Evolutionary conservation across 2,797 vertebrate genomes (phyloP).

Genomic region (Pelobates cultripes): DNA sequence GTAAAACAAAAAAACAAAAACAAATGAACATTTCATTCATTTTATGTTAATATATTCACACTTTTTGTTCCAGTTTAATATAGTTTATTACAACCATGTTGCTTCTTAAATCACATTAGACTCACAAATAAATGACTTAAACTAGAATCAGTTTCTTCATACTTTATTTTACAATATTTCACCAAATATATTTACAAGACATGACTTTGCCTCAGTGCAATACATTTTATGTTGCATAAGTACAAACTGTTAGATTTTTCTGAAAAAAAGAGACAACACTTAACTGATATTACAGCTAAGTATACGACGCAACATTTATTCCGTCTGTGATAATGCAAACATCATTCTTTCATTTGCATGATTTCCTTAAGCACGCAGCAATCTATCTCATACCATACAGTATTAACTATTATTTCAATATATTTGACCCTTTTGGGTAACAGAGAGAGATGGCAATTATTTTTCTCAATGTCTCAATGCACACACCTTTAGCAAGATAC

Average conservation of each 20-base stretch:
- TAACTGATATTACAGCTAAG: slow-evolving; percentile 79
- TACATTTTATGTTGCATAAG: slow-evolving; percentile 98
- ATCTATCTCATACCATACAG: slow-evolving; percentile 67
- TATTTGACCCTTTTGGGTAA: not conserved
- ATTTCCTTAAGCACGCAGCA: slow-evolving; percentile 67
- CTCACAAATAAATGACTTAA: not conserved
- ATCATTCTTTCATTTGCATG: slow-evolving; percentile 74
- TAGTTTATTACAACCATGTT: not conserved
- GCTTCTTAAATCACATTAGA: not conserved
- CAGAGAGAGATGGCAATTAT: not conserved
- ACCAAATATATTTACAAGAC: slow-evolving; percentile 97
- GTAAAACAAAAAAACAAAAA: too few relatives aligned
- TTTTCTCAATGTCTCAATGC: not conserved
- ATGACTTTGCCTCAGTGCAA: slow-evolving; percentile 93
- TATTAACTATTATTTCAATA: slow-evolving; percentile 55
- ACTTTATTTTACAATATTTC: slow-evolving; percentile 87
- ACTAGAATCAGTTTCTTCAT: slow-evolving; percentile 63
- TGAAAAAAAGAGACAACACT: slow-evolving; percentile 70
- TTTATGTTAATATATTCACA: too few relatives aligned
- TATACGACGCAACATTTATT: slow-evolving; percentile 82
- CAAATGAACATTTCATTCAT: too few relatives aligned
- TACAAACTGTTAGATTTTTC: slow-evolving; percentile 89
- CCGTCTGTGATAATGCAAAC: slow-evolving; percentile 76
- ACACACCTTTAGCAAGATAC: slow-evolving; percentile 43
- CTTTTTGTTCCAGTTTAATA: not conserved